Evolutionary conservation across 2,888 invertebrate genomes (phyloP).

Genomic region (Xylota sylvarum): DNA sequence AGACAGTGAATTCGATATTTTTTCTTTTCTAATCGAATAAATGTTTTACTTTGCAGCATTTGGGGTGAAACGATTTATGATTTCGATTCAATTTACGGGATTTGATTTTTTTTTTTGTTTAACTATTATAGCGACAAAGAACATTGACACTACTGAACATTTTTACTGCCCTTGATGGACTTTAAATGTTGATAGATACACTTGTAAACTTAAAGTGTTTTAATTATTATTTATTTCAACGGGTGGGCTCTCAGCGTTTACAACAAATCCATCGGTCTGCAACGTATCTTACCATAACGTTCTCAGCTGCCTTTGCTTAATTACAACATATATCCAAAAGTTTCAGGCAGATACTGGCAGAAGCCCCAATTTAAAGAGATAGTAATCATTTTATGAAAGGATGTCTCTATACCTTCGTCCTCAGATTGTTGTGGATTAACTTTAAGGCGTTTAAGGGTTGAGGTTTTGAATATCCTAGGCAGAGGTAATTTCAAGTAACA

Average conservation of each 20-base stretch:
- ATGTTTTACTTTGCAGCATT: constrained; percentile 9
- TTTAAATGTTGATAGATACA: background rate
- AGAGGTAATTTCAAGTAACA: constrained; percentile 26
- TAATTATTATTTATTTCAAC: background rate
- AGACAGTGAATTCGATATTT: constrained; percentile 42
- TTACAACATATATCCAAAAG: constrained; percentile 10
- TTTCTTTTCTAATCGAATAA: constrained; percentile 39
- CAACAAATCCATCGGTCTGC: constrained; percentile 17
- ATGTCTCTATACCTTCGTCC: background rate
- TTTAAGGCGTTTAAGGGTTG: constrained; percentile 44
- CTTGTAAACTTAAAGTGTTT: background rate
- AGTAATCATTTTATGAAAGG: constrained; percentile 29
- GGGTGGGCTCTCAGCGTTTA: constrained; percentile 6
- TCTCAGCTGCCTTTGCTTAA: constrained; percentile 6
- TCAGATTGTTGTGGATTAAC: constrained; percentile 35
- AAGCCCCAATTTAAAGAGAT: constrained; percentile 39
- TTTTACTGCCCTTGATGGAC: constrained; percentile 9
- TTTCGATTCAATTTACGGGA: constrained; percentile 53
- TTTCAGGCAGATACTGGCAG: constrained; percentile 8
- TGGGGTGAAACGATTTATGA: constrained; percentile 30
- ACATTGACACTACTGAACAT: background rate
- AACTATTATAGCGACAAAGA: constrained; percentile 5
- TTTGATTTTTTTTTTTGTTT: constrained; percentile 30
- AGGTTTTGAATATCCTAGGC: constrained; percentile 12
- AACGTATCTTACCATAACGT: background rate